Evolutionary conservation across 2,888 invertebrate species (phyloP).

Genomic region (Oxyscelio sp.): DNA sequence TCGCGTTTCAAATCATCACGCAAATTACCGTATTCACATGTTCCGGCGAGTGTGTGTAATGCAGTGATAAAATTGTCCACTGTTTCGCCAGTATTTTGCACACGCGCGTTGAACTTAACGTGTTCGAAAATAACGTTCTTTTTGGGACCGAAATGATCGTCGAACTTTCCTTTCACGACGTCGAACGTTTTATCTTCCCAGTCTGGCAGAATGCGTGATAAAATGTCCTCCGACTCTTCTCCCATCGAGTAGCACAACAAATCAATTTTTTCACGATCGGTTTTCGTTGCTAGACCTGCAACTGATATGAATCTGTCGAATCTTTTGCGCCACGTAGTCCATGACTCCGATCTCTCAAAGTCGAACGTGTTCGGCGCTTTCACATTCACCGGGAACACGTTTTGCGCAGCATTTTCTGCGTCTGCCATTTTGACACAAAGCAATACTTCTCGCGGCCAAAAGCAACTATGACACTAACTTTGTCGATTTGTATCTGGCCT

Average conservation of each 20-base stretch:
- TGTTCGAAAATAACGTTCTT: conserved; percentile 73
- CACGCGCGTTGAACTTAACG: conserved; percentile 67
- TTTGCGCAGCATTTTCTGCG: no score
- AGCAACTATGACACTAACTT: no score
- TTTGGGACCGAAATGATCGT: conserved; percentile 73
- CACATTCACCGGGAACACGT: no score
- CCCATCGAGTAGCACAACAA: conserved; percentile 77
- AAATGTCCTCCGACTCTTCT: conserved; percentile 74
- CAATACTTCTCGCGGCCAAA: no score
- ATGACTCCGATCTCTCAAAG: conserved; percentile 34
- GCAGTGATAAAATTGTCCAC: no score
- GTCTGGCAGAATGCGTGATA: conserved; percentile 43
- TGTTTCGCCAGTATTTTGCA: conserved; percentile 77
- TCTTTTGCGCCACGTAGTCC: conserved; percentile 50
- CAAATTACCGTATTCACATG: conserved; percentile 75
- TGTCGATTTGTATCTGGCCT: no score
- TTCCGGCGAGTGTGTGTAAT: conserved; percentile 75
- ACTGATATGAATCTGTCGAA: conserved; percentile 64
- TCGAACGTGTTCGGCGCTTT: not conserved
- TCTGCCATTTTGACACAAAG: no score
- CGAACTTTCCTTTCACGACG: no score
- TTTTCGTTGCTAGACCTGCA: conserved; percentile 21
- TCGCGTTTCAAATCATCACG: conserved; percentile 79
- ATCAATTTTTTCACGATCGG: conserved; percentile 73
- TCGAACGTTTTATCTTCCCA: conserved; percentile 29